phyloP scores from a whole-genome alignment of 2,888 invertebrate genomes.

The Tipula unca region DNA sequence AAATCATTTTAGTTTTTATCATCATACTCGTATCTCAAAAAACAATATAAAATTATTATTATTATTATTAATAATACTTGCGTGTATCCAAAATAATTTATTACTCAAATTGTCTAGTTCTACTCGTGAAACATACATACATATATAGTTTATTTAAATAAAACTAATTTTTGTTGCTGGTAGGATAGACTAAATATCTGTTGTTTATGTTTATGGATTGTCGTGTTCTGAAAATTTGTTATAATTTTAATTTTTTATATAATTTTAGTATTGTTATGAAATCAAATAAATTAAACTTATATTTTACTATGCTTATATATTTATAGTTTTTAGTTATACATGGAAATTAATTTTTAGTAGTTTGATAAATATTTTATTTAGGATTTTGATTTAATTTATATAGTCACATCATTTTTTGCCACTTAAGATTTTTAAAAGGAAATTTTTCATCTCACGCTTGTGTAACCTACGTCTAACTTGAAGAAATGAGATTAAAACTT shows the following conservation, averaged over 20 bases:
- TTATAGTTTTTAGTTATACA: not conserved
- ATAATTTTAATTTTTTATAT: not conserved
- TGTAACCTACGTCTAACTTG: too few species aligned
- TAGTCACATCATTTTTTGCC: too few species aligned
- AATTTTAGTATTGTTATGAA: not conserved
- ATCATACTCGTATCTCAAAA: not conserved
- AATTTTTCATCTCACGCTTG: too few species aligned
- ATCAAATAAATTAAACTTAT: too few species aligned
- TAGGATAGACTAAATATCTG: not conserved
- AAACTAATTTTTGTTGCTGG: not conserved
- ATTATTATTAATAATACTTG: not conserved
- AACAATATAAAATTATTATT: too few species aligned
- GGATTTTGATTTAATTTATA: not conserved
- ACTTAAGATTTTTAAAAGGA: too few species aligned
- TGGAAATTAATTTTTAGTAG: not conserved
- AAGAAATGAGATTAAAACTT: too few species aligned
- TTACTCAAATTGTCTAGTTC: not conserved
- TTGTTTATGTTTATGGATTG: not conserved
- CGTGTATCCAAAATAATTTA: not conserved
- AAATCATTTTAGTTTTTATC: too few species aligned
- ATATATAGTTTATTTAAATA: not conserved
- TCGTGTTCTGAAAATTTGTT: not conserved
- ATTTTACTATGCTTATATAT: not conserved
- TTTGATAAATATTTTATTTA: not conserved
- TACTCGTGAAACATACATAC: not conserved